Percentiles rank a stretch among this genome's conserved stretches.
Evolutionary conservation across 2,888 invertebrate species (phyloP).

Genomic region (Ormyrus thymus): DNA sequence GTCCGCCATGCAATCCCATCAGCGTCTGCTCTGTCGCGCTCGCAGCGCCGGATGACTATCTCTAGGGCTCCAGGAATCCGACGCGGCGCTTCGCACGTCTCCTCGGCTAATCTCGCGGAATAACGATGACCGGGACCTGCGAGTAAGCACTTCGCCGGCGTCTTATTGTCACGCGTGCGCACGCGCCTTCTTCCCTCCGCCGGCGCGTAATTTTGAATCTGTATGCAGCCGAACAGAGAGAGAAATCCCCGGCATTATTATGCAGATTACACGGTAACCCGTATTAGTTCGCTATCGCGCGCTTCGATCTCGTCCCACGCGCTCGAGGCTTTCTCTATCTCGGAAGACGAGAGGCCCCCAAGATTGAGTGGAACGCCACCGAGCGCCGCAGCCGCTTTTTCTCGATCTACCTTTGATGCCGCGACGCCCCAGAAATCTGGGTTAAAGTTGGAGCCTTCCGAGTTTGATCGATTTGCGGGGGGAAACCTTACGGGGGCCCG

Average conservation of each 20-base stretch:
- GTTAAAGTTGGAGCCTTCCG: too few relatives aligned
- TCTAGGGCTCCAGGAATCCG: not conserved
- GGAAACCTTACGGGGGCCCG: too few relatives aligned
- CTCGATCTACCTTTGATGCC: too few relatives aligned
- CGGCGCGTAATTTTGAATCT: slow-evolving; percentile 72
- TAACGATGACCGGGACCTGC: too few relatives aligned
- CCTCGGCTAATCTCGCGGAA: not conserved
- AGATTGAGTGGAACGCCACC: not conserved
- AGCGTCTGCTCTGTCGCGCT: not conserved
- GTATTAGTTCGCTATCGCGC: slow-evolving; percentile 73
- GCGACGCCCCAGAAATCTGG: too few relatives aligned
- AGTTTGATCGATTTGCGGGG: too few relatives aligned
- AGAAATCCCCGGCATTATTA: slow-evolving; percentile 68
- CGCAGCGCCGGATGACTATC: not conserved
- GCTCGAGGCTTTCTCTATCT: slow-evolving; percentile 5
- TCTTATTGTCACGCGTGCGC: slow-evolving; percentile 53
- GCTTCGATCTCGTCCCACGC: slow-evolving; percentile 60
- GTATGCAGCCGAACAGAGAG: slow-evolving; percentile 69
- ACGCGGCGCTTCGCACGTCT: not conserved
- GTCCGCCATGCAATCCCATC: too few relatives aligned
- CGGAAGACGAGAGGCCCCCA: not conserved
- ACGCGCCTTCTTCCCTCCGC: slow-evolving; percentile 33
- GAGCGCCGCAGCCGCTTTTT: too few relatives aligned
- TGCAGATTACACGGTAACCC: slow-evolving; percentile 73
- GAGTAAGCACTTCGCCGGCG: not conserved